These are phyloP conservation scores for Margaritifera margaritifera DNA, from an alignment of 2,888 invertebrate genomes.

Conservation along the genomic window DNA sequence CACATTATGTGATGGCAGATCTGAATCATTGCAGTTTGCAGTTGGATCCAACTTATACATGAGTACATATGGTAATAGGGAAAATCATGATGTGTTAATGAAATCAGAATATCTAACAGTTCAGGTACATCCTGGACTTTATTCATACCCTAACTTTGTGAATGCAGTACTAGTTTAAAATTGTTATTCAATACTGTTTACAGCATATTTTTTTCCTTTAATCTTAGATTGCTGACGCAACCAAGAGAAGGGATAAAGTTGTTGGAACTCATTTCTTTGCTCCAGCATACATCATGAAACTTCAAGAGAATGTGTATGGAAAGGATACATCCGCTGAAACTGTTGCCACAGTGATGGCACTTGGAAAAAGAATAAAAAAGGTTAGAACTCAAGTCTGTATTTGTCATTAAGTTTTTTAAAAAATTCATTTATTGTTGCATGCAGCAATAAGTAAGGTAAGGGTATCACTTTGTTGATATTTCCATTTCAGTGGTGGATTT, in stretches of 20 bases:
- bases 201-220: conserved; percentile 13
- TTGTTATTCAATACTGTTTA: not conserved
- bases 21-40: no score
- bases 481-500: no score
- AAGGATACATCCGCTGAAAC: conserved; percentile 67
- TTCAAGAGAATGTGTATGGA: conserved; percentile 70
- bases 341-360: conserved; percentile 71
- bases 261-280: conserved; percentile 73
- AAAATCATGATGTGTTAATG: no score
- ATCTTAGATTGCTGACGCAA: conserved; percentile 65
- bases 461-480: no score
- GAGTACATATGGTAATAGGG: no score
- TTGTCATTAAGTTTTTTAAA: not conserved
- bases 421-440: not conserved
- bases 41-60: no score
- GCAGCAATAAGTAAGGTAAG: no score
- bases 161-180: not conserved
- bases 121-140: no score
- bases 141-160: not conserved
- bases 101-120: no score
- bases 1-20: no score
- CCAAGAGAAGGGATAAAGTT: conserved; percentile 64
- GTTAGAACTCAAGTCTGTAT: conserved; percentile 29
- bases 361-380: conserved; percentile 70
- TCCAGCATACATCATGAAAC: conserved; percentile 71